Evolutionary conservation across 2,888 invertebrate genomes (phyloP).

Genomic region (Ischnura elegans): DNA sequence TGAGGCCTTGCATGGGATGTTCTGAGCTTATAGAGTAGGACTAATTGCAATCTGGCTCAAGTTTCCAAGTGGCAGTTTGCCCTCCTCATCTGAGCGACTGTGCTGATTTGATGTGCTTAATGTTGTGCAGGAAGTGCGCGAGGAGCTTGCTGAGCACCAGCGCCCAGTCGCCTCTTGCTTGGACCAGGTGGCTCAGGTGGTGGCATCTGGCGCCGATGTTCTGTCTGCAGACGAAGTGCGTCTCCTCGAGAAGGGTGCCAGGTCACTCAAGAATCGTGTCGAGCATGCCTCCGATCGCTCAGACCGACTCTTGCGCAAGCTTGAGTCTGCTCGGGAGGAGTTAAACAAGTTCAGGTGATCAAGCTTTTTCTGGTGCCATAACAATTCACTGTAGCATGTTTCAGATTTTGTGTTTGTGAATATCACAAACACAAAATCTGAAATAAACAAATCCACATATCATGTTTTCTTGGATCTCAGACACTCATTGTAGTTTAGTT

Average conservation of each 20-base stretch:
- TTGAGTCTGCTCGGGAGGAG: constrained; percentile 91
- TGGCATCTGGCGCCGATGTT: constrained; percentile 94
- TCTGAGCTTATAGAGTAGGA: too few species aligned
- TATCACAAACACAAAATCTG: too few species aligned
- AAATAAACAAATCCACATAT: too few species aligned
- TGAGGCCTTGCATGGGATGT: too few species aligned
- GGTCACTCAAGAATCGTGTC: constrained; percentile 89
- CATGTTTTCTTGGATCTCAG: too few species aligned
- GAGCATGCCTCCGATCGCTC: constrained; percentile 90
- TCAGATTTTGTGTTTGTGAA: not conserved
- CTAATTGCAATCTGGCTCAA: too few species aligned
- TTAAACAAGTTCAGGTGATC: constrained; percentile 88
- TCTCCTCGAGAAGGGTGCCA: constrained; percentile 91
- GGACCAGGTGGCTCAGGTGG: constrained; percentile 94
- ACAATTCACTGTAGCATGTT: too few species aligned
- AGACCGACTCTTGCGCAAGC: constrained; percentile 87
- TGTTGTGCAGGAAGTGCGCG: constrained; percentile 88
- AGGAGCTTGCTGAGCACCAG: constrained; percentile 92
- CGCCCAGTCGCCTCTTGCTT: constrained; percentile 91
- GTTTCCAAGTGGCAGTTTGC: too few species aligned
- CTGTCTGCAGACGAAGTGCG: constrained; percentile 94
- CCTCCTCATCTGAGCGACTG: too few species aligned
- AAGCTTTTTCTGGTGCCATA: not conserved
- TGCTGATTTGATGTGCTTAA: constrained; percentile 37
- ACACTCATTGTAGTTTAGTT: too few species aligned